These are phyloP conservation scores for Lepetodrilus schrolli DNA, from an alignment of 2,888 invertebrate genomes.

Conservation along the genomic window DNA sequence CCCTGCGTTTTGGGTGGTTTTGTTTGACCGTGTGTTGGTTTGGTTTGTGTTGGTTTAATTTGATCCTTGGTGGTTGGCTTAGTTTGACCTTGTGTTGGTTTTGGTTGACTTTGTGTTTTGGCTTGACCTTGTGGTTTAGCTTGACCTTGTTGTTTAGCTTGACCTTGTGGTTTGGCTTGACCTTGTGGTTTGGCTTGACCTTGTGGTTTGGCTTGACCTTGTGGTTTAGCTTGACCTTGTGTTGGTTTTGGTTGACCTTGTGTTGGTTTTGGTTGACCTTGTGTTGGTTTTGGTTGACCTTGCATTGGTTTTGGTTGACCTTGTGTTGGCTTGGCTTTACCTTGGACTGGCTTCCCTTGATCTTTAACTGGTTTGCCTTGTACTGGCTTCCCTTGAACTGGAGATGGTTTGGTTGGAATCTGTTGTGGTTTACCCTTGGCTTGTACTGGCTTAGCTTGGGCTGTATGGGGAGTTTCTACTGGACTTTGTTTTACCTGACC, in stretches of 20 bases:
- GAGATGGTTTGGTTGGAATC: not conserved
- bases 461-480: not conserved
- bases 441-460: not conserved
- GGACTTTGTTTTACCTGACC: not conserved
- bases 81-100: not conserved
- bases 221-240: not conserved
- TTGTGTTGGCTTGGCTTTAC: conserved; percentile 1
- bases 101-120: not conserved
- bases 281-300: not conserved
- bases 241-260: conserved; percentile 2
- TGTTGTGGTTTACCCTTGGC: not conserved
- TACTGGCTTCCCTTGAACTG: not conserved
- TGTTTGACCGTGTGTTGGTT: no score
- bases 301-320: not conserved
- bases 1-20: no score
- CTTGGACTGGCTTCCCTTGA: not conserved
- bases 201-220: not conserved
- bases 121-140: not conserved
- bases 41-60: not conserved
- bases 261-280: not conserved
- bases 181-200: conserved; percentile 5
- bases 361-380: not conserved
- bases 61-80: not conserved
- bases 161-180: not conserved
- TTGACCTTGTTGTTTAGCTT: conserved; percentile 2